Evolutionary conservation across 2,888 invertebrate genomes (phyloP).

Genomic region (Nomada hirtipes): DNA sequence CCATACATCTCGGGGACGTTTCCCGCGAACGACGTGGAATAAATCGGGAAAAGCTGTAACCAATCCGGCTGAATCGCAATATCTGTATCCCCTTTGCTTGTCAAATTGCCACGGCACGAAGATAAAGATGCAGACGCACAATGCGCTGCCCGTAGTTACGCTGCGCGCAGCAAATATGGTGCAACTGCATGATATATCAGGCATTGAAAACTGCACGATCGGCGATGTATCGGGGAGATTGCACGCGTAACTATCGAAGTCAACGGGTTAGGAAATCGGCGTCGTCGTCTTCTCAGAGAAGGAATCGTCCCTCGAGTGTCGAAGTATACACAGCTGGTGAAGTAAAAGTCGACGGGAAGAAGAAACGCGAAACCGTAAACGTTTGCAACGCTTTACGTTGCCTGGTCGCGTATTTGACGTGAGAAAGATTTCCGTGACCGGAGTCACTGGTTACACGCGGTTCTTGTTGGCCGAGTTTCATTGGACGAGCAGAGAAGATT

Average conservation of each 20-base stretch:
- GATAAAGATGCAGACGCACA: constrained; percentile 52
- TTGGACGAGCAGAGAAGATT: not conserved
- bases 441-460: not conserved
- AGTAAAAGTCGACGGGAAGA: not conserved
- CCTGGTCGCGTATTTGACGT: not conserved
- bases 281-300: not conserved
- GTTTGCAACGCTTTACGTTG: constrained; percentile 1
- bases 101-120: constrained; percentile 57
- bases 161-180: constrained; percentile 50
- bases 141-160: constrained; percentile 28
- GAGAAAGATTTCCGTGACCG: constrained; percentile 17
- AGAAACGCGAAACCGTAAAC: constrained; percentile 1
- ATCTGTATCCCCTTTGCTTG: constrained; percentile 52
- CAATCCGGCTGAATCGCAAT: constrained; percentile 10
- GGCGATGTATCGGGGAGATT: constrained; percentile 46
- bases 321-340: not conserved
- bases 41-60: constrained; percentile 11
- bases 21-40: not conserved
- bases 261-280: constrained; percentile 51
- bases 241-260: constrained; percentile 36
- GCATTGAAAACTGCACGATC: constrained; percentile 53
- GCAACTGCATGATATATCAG: constrained; percentile 57
- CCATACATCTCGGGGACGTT: not conserved
- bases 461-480: not conserved
- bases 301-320: not conserved